A percentile compares a stretch with the other conserved stretches of the same genome.
Conservation (phyloP, 1,140 invertebrate genomes). For the Magallana angulata region DNA sequence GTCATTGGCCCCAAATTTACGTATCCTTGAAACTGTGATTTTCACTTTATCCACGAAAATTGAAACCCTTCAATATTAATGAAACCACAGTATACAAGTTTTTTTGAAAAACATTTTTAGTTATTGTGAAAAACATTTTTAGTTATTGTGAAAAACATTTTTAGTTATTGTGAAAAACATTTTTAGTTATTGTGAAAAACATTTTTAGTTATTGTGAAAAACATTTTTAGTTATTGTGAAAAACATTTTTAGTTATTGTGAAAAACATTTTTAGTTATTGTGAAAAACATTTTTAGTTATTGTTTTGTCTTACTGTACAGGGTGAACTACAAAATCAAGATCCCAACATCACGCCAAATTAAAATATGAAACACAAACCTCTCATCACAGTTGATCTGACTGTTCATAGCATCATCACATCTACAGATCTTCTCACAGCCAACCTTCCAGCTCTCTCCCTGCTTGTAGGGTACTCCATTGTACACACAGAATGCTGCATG, state of each 20-base stretch:
- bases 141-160: no score
- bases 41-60: no score
- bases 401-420: slow-evolving; percentile 62
- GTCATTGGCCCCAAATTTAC: no score
- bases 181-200: no score
- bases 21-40: no score
- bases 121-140: not conserved
- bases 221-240: not conserved
- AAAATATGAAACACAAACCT: slow-evolving; percentile 51
- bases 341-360: no score
- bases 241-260: not conserved
- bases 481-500: slow-evolving; percentile 61
- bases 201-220: not conserved
- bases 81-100: no score
- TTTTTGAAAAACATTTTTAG: not conserved
- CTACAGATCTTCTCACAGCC: slow-evolving; percentile 64
- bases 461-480: slow-evolving; percentile 59
- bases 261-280: not conserved
- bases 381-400: slow-evolving; percentile 64
- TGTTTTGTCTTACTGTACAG: not conserved
- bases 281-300: not conserved
- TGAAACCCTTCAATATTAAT: no score
- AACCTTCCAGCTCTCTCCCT: slow-evolving; percentile 65
- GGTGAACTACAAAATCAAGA: no score
- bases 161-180: no score